Evolutionary conservation across 2,113 vertebrate species (phyloP).

Genomic region (Corythaixoides concolor): DNA sequence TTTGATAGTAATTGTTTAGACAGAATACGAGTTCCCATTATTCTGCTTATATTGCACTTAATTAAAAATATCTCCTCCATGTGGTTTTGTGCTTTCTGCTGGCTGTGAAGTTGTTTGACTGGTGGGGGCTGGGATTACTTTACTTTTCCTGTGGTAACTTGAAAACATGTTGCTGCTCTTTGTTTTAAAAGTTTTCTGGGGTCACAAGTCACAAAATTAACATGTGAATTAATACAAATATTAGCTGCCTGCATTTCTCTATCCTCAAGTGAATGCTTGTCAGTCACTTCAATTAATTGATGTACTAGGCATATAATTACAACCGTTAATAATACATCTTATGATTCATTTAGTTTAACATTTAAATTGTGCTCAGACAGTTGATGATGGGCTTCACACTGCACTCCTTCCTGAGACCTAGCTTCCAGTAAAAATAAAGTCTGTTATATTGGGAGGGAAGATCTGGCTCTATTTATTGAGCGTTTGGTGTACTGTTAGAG

Average conservation of each 20-base stretch:
- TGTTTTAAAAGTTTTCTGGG: slow-evolving; percentile 26
- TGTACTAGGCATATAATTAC: slow-evolving; percentile 29
- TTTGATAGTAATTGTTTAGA: slow-evolving; percentile 59
- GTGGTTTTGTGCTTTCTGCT: slow-evolving; percentile 53
- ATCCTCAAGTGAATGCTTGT: background rate
- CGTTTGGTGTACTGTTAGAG: background rate
- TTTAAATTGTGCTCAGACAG: background rate
- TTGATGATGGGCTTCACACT: background rate
- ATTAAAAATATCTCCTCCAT: slow-evolving; percentile 55
- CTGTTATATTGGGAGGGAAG: background rate
- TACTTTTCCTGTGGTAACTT: slow-evolving; percentile 55
- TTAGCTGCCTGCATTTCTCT: slow-evolving; percentile 43
- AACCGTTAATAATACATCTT: background rate
- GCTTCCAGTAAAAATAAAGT: background rate
- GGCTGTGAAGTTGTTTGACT: slow-evolving; percentile 42
- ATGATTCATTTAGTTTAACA: slow-evolving; percentile 19
- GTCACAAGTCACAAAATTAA: slow-evolving; percentile 53
- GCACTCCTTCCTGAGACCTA: background rate
- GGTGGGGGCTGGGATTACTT: slow-evolving; percentile 17
- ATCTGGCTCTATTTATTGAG: background rate
- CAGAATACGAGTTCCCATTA: background rate
- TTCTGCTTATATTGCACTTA: slow-evolving; percentile 42
- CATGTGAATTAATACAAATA: slow-evolving; percentile 11
- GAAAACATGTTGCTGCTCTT: slow-evolving; percentile 40
- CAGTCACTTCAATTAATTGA: slow-evolving; percentile 7